phyloP scores from a whole-genome alignment of 2,113 vertebrate genomes.

The Saguinus imperator region DNA sequence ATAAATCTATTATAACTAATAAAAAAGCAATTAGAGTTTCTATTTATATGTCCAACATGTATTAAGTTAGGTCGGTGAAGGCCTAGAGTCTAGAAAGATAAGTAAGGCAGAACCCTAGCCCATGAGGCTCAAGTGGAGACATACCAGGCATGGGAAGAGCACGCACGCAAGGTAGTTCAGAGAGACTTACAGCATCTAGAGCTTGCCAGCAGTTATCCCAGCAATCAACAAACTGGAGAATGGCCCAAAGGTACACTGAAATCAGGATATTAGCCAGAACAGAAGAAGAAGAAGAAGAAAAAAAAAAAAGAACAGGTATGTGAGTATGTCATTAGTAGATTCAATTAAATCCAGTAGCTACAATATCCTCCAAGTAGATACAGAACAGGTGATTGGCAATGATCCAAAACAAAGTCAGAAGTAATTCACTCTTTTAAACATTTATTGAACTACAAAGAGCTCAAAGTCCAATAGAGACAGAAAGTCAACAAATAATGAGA shows the following conservation, averaged over 20 bases:
- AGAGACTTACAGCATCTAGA: neutral
- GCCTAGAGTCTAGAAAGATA: neutral
- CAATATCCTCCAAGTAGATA: neutral
- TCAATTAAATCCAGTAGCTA: neutral
- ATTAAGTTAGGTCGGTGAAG: neutral
- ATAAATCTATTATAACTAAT: neutral
- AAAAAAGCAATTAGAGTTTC: neutral
- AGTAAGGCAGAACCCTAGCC: neutral
- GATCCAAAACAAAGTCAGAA: constrained; percentile 10
- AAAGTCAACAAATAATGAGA: neutral
- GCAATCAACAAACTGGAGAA: neutral
- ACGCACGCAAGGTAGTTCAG: neutral
- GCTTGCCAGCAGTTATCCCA: neutral
- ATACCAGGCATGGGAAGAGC: neutral
- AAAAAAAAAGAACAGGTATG: neutral
- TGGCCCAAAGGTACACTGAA: neutral
- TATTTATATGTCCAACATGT: neutral
- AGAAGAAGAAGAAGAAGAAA: neutral
- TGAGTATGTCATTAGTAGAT: neutral
- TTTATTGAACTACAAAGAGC: neutral
- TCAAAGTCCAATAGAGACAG: neutral
- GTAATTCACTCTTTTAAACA: neutral
- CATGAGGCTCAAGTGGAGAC: neutral
- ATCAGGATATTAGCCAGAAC: neutral
- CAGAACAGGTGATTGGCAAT: neutral